Conservation (phyloP, 2,797 vertebrate genomes). For the Poeciliopsis infans region DNA sequence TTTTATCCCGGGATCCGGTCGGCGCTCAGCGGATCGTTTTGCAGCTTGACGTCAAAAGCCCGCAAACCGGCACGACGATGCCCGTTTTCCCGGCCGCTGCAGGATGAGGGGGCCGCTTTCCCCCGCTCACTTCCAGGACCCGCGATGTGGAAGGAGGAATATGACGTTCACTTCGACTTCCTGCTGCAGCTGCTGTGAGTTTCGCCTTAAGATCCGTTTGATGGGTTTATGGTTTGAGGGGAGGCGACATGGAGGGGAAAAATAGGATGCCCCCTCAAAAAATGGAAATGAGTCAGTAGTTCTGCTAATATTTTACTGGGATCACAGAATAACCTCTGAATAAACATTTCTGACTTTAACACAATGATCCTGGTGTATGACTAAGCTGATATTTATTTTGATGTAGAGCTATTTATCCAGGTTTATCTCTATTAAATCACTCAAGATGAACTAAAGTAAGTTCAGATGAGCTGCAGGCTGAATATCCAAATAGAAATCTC, state of each 20-base stretch:
- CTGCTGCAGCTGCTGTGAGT: conserved; percentile 85
- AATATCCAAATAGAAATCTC: not conserved
- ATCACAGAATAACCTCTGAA: not conserved
- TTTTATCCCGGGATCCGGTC: conserved; percentile 9
- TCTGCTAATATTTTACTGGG: not conserved
- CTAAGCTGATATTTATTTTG: not conserved
- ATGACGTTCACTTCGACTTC: conserved; percentile 84
- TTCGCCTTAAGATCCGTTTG: not conserved
- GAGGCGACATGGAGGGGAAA: conserved; percentile 29
- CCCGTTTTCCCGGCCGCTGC: conserved; percentile 49
- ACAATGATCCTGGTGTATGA: too few relatives aligned
- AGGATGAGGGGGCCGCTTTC: conserved; percentile 63
- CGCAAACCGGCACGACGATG: conserved; percentile 45
- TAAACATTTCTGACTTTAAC: not conserved
- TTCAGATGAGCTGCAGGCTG: not conserved
- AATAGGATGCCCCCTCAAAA: conserved; percentile 54
- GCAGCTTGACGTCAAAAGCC: not conserved
- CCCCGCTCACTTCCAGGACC: conserved; percentile 39
- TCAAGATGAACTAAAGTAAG: not conserved
- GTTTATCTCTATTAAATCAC: not conserved
- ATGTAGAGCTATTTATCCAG: not conserved
- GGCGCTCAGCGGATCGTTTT: conserved; percentile 11
- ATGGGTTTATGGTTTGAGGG: conserved; percentile 15
- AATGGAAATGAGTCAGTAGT: conserved; percentile 50
- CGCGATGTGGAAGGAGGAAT: conserved; percentile 85